Percentiles rank a stretch among this genome's conserved stretches.
Conservation (phyloP, 1,140 invertebrate genomes). For the Drosophila prosaltans region DNA sequence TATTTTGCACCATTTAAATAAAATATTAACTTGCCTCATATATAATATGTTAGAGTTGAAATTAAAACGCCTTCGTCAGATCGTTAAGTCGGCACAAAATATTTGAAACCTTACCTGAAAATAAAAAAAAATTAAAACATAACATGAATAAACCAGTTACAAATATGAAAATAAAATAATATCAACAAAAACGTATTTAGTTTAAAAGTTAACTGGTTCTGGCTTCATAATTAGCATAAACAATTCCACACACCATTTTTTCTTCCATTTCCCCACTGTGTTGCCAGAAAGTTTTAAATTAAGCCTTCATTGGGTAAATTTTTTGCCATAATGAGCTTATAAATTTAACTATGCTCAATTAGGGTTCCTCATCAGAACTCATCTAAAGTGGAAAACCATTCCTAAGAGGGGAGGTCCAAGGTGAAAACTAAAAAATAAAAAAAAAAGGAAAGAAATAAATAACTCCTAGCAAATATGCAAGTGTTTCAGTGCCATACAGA, state of each 20-base stretch:
- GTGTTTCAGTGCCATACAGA: conserved; percentile 50
- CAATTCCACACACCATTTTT: background rate
- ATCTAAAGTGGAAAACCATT: background rate
- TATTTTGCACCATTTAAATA: too few species aligned
- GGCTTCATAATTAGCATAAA: background rate
- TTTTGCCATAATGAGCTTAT: conserved; percentile 45
- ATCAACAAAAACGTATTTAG: background rate
- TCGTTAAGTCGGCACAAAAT: too few species aligned
- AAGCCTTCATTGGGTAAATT: background rate
- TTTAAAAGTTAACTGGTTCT: background rate
- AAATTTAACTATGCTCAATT: conserved; percentile 52
- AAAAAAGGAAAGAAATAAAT: background rate
- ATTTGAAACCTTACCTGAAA: too few species aligned
- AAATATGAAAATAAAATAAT: background rate
- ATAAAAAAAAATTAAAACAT: background rate
- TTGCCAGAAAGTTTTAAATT: background rate
- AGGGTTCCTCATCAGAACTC: conserved; percentile 40
- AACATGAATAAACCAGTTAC: background rate
- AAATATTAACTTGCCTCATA: too few species aligned
- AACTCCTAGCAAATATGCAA: conserved; percentile 30
- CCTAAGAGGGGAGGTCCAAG: background rate
- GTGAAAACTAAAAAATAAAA: conserved; percentile 25
- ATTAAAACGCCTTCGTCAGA: too few species aligned
- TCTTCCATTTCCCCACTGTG: too few species aligned
- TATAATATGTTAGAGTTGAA: too few species aligned